These are phyloP conservation scores for Leptogaster cylindrica DNA, from an alignment of 2,888 invertebrate species.

Conservation along the genomic window DNA sequence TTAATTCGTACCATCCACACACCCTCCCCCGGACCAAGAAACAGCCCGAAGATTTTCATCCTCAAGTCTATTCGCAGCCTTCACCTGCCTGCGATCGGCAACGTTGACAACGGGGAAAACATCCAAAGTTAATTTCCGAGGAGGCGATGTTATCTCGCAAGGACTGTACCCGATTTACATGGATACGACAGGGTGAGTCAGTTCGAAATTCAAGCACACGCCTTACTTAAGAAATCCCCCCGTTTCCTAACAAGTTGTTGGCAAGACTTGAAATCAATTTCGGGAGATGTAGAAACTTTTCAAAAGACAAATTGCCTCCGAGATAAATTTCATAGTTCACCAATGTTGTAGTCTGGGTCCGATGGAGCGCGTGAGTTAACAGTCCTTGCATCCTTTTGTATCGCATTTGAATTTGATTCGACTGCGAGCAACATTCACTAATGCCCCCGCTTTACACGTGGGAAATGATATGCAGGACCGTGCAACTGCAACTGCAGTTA, in stretches of 20 bases:
- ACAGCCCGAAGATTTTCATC: not conserved
- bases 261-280: slow-evolving; percentile 40
- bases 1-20: not conserved
- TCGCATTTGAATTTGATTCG: slow-evolving; percentile 19
- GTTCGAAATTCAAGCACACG: slow-evolving; percentile 8
- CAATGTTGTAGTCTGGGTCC: slow-evolving; percentile 3
- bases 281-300: slow-evolving; percentile 30
- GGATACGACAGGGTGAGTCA: slow-evolving; percentile 27
- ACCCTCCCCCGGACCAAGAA: not conserved
- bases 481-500: not conserved
- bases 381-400: slow-evolving; percentile 17
- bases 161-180: slow-evolving; percentile 21
- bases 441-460: slow-evolving; percentile 17
- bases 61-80: no score
- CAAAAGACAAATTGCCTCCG: slow-evolving; percentile 36
- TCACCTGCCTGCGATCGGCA: slow-evolving; percentile 17
- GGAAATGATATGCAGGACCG: slow-evolving; percentile 5
- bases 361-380: slow-evolving; percentile 33
- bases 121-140: slow-evolving; percentile 40
- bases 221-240: slow-evolving; percentile 13
- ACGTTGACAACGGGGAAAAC: slow-evolving; percentile 20
- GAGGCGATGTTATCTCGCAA: slow-evolving; percentile 22
- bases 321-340: slow-evolving; percentile 41
- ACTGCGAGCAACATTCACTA: slow-evolving; percentile 2
- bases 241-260: slow-evolving; percentile 35